Evolutionary conservation across 2,113 vertebrate genomes (phyloP).

Genomic region (Crotalus horridus): DNA sequence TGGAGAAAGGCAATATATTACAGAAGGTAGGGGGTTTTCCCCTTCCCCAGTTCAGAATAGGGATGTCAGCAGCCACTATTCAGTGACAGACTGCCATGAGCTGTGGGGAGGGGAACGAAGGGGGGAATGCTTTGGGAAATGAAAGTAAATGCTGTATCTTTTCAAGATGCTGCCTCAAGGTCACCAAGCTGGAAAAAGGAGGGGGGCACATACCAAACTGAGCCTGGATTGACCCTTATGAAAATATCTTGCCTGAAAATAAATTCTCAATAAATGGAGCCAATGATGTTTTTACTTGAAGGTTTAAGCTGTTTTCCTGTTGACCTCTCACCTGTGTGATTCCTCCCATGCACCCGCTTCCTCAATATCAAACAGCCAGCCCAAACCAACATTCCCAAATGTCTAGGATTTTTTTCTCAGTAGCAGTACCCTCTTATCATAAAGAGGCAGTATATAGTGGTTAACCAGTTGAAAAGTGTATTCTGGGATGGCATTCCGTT

Average conservation of each 20-base stretch:
- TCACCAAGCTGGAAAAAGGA: not conserved
- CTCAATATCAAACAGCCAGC: conserved; percentile 23
- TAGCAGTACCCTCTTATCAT: conserved; percentile 54
- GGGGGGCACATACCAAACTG: not conserved
- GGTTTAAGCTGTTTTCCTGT: not conserved
- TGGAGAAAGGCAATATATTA: no score
- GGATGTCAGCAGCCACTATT: not conserved
- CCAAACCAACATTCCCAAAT: conserved; percentile 36
- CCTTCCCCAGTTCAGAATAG: not conserved
- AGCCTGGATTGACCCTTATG: not conserved
- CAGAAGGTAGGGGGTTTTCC: rapidly evolving
- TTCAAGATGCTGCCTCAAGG: not conserved
- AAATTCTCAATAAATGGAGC: not conserved
- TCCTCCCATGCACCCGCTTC: conserved; percentile 15
- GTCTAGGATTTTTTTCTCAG: conserved; percentile 22
- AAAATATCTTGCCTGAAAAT: no score
- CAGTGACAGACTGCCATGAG: not conserved
- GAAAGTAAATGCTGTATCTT: not conserved
- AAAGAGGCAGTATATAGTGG: conserved; percentile 34
- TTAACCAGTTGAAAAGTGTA: conserved; percentile 10
- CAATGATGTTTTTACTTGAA: not conserved
- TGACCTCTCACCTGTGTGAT: not conserved
- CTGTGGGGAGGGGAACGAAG: not conserved
- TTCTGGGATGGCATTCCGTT: not conserved
- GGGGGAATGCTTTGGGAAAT: not conserved